These are phyloP conservation scores for Pygoscelis adeliae DNA, from an alignment of 2,113 vertebrate species.

Conservation along the genomic window DNA sequence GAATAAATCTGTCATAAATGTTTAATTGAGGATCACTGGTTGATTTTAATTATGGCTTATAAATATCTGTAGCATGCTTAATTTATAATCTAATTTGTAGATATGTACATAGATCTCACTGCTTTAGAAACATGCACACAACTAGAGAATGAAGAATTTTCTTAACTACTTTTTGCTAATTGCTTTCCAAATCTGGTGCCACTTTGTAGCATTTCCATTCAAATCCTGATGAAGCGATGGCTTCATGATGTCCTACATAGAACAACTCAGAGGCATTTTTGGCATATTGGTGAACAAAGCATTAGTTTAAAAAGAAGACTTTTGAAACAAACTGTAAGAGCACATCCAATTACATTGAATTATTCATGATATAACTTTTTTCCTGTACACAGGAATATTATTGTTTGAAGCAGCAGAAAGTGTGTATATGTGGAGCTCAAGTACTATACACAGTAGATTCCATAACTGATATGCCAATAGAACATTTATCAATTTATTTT, in stretches of 20 bases:
- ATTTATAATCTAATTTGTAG: conserved; percentile 17
- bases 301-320: not conserved
- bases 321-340: not conserved
- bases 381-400: not conserved
- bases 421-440: not conserved
- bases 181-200: not conserved
- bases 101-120: not conserved
- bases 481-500: not conserved
- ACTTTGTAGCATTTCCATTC: not conserved
- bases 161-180: not conserved
- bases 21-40: conserved; percentile 11
- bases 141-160: not conserved
- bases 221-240: not conserved
- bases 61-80: not conserved
- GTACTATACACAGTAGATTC: not conserved
- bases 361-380: not conserved
- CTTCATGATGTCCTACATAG: rapidly evolving
- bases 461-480: not conserved
- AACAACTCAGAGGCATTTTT: not conserved
- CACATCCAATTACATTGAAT: not conserved
- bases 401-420: not conserved
- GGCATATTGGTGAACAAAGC: not conserved
- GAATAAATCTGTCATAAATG: not conserved
- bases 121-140: not conserved
- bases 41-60: conserved; percentile 36